Evolutionary conservation across 1,140 invertebrate genomes (phyloP).

Genomic region (Diachasma alloeum): DNA sequence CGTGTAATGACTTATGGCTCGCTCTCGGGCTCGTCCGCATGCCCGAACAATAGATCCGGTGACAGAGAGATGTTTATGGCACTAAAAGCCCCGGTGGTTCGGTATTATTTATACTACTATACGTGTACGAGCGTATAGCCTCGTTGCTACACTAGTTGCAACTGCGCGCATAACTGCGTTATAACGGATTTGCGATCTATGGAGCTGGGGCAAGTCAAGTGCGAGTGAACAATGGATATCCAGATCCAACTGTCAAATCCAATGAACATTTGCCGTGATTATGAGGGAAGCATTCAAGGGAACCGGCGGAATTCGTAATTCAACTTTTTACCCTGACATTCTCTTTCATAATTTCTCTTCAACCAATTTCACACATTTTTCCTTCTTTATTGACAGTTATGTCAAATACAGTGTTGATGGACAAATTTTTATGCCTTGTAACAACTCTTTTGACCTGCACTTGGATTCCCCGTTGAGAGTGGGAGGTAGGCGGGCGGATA

Average conservation of each 20-base stretch:
- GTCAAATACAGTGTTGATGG: too few species aligned
- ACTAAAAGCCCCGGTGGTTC: slow-evolving; percentile 23
- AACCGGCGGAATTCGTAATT: too few species aligned
- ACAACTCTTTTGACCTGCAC: too few species aligned
- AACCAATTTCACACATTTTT: too few species aligned
- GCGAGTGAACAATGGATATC: background rate
- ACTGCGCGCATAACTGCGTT: background rate
- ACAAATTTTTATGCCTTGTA: too few species aligned
- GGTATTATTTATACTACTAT: too few species aligned
- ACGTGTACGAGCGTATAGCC: background rate
- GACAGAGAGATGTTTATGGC: slow-evolving; percentile 43
- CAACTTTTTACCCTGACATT: too few species aligned
- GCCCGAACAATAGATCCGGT: slow-evolving; percentile 49
- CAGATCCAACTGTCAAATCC: background rate
- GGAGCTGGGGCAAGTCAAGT: background rate
- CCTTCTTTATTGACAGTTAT: too few species aligned
- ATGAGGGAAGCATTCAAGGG: too few species aligned
- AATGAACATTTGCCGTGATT: background rate
- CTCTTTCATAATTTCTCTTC: too few species aligned
- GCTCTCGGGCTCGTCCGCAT: slow-evolving; percentile 38
- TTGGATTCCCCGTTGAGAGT: background rate
- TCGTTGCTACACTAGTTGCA: background rate
- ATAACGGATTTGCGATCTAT: background rate
- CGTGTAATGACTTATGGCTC: slow-evolving; percentile 55
- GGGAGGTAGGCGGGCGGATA: slow-evolving; percentile 18